Conservation (phyloP, 2,888 invertebrate genomes). For the Chouioia cunea region DNA sequence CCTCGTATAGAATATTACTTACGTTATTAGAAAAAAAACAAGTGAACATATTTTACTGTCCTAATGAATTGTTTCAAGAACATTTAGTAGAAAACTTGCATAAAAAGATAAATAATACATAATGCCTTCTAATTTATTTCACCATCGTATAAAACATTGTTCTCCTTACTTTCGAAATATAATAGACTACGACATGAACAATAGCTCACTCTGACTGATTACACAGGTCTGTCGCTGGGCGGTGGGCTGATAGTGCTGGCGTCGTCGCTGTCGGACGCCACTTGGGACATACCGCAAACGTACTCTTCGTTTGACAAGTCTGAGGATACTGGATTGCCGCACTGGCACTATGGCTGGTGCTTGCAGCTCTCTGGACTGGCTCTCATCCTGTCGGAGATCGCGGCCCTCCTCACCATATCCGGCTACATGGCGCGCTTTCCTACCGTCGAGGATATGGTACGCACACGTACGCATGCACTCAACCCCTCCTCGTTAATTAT, state of each 20-base stretch:
- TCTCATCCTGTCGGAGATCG: conserved; percentile 73
- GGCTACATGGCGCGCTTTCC: conserved; percentile 74
- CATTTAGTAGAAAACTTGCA: too few relatives aligned
- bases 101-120: too few relatives aligned
- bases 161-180: background rate
- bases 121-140: too few relatives aligned
- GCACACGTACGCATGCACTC: background rate
- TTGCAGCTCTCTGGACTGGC: conserved; percentile 74
- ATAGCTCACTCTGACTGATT: conserved; percentile 53
- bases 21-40: too few relatives aligned
- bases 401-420: conserved; percentile 73
- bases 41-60: too few relatives aligned
- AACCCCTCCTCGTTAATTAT: conserved; percentile 26
- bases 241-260: conserved; percentile 74
- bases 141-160: too few relatives aligned
- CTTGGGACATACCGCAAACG: conserved; percentile 68
- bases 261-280: conserved; percentile 74
- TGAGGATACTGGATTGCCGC: conserved; percentile 64
- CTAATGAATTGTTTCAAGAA: too few relatives aligned
- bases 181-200: background rate
- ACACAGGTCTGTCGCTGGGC: conserved; percentile 74
- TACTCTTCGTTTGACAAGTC: conserved; percentile 55
- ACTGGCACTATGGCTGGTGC: conserved; percentile 75
- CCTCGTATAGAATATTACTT: too few relatives aligned
- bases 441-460: conserved; percentile 75